Percentiles rank a stretch among this genome's conserved stretches.
phyloP scores from a whole-genome alignment of 2,113 vertebrate genomes.

The Rallus limicola region DNA sequence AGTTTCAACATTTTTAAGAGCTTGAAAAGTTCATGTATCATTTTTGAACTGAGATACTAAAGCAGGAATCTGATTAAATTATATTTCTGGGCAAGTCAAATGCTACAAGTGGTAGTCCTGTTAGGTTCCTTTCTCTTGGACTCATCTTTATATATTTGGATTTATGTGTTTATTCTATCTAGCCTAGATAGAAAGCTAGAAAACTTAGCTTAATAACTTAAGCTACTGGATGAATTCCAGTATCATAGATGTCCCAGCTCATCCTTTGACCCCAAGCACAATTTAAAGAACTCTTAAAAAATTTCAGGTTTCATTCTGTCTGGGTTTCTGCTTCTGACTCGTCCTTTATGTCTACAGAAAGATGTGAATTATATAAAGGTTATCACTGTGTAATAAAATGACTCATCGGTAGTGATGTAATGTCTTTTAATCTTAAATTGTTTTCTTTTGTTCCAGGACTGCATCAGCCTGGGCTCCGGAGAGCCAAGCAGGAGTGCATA shows the following conservation, averaged over 20 bases:
- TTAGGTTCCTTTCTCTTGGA: background rate
- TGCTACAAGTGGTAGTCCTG: background rate
- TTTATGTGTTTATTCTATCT: background rate
- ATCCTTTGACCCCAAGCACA: background rate
- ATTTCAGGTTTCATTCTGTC: background rate
- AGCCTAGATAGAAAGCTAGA: background rate
- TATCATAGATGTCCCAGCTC: background rate
- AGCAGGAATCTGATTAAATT: background rate
- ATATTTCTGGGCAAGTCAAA: background rate
- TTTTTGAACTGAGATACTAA: background rate
- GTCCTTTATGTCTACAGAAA: background rate
- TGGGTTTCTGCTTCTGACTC: background rate
- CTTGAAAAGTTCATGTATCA: background rate
- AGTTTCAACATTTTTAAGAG: background rate
- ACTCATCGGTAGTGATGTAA: background rate
- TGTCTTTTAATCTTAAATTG: background rate
- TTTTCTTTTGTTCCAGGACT: conserved; percentile 80
- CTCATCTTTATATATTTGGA: background rate
- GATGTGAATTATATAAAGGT: background rate
- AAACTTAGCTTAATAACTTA: background rate
- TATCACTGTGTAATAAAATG: background rate
- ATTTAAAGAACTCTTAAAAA: background rate
- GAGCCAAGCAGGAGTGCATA: conserved; percentile 89
- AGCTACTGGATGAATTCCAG: background rate
- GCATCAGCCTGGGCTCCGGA: conserved; percentile 92